Evolutionary conservation across 35 echinoderm and acorn worm species (phyloP), one percentile per base, ranked within the genome.

Genomic region (Apostichopus californicus): DNA sequence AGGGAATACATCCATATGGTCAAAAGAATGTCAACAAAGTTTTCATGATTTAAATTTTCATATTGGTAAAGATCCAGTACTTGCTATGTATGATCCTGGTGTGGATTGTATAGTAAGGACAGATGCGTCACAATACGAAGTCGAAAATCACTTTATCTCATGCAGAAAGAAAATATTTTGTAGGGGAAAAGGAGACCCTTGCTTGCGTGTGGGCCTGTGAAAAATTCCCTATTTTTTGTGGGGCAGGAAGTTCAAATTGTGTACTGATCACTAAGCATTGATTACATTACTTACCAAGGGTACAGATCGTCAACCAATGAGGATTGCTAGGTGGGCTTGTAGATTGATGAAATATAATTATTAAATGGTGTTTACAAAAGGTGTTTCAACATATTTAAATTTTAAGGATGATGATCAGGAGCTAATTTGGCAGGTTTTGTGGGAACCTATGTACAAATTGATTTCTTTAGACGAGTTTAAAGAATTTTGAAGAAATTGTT

Each of bases 191-290:
- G 55, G 55, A 86, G 60, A 56, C 55, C 12, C 21, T 86, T 18
- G 88, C 95, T 77, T 93, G 92, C 71, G 83, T 96, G 15, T 96
- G 83, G 87, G 95, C 92, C 17, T 96, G 92, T 92, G 77, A 96
- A 86, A 93, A 92, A 53, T 96, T 65, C 88, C 77, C 77, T 91
- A 46, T n/a, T 94, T 94, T 66, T 23, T 71, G 7, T 87, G 86
- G 86, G 86, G 92, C 54, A 81, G 80, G 23, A 87, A 93, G 5
- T 93, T 95, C 24, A 93, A 70, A 77, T 77, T 95, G 18, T 91
- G 87, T 34, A 93, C 91, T 28, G 86, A 95, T 54, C 94, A 95
- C 52, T 66, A 91, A 64, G 57, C 92, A 8, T 63, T 93, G 9
- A 83, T 77, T 15, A 89, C 91, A 26, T 46, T 90, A 56, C 26